A percentile compares a stretch with the other conserved stretches of the same genome.
Conservation (phyloP, 2,888 invertebrate species). For the Mycalesis mineus region DNA sequence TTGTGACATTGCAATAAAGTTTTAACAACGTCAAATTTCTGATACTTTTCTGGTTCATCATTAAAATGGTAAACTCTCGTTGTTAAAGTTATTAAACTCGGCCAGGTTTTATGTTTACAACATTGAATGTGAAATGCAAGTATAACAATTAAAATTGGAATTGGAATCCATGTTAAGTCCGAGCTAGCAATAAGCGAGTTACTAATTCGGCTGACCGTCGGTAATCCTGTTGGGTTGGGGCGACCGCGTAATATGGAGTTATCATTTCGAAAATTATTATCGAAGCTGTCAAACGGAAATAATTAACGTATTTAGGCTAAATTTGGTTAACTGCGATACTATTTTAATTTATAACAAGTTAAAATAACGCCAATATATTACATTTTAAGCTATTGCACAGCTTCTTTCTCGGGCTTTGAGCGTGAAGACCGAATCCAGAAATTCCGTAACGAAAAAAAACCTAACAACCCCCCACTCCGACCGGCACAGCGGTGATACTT, state of each 20-base stretch:
- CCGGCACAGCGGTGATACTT: no score
- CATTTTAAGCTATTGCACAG: no score
- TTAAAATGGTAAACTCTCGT: not conserved
- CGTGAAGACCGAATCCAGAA: no score
- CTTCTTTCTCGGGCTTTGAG: no score
- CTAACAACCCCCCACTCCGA: no score
- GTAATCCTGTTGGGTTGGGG: conserved; percentile 49
- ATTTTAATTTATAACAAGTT: no score
- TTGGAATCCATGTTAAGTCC: conserved; percentile 48
- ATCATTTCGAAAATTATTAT: conserved; percentile 60
- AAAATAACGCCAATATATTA: no score
- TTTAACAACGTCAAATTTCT: not conserved
- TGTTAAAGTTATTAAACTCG: not conserved
- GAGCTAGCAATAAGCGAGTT: conserved; percentile 48
- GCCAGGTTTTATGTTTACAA: conserved; percentile 15
- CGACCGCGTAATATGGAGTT: conserved; percentile 55
- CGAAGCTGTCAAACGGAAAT: conserved; percentile 43
- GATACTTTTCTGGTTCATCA: not conserved
- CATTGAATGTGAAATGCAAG: not conserved
- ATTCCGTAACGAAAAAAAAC: no score
- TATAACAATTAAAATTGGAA: conserved; percentile 50
- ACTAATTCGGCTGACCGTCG: conserved; percentile 59
- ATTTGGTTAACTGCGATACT: no score
- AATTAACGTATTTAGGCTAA: conserved; percentile 38
- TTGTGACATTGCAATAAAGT: not conserved